Evolutionary conservation across 2,113 vertebrate species (phyloP).

Genomic region (Anguilla rostrata): DNA sequence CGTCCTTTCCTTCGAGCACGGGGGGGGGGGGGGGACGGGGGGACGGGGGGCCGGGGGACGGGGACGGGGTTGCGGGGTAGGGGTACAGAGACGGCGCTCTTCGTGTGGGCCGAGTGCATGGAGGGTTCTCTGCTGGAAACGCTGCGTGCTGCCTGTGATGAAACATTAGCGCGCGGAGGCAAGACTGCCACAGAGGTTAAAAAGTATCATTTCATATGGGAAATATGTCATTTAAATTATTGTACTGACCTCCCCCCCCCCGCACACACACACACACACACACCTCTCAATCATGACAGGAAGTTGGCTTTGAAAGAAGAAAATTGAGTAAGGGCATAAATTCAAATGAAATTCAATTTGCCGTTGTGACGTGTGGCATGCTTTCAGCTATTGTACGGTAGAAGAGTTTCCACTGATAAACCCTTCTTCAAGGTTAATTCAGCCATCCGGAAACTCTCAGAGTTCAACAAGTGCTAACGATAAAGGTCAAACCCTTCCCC

Average conservation of each 20-base stretch:
- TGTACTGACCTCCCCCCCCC: not conserved
- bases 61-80: too few species aligned
- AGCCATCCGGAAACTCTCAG: too few species aligned
- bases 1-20: not conserved
- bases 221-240: not conserved
- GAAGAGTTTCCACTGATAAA: too few species aligned
- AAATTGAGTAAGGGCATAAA: conserved; percentile 6
- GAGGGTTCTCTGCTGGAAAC: not conserved
- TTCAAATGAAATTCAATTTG: conserved; percentile 21
- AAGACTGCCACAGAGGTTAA: conserved; percentile 1
- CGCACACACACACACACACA: too few species aligned
- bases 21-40: not conserved
- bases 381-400: too few species aligned
- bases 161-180: not conserved
- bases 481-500: too few species aligned
- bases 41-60: not conserved
- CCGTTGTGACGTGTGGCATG: not conserved
- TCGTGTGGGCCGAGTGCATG: not conserved
- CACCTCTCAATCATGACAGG: too few species aligned
- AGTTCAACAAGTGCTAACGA: too few species aligned
- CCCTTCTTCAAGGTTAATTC: too few species aligned
- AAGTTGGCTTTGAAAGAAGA: not conserved
- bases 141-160: not conserved
- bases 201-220: not conserved
- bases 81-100: not conserved